A percentile compares a stretch with the other conserved stretches of the same genome.
Evolutionary conservation across 2,113 vertebrate species (phyloP).

Genomic region (Diadophis punctatus): DNA sequence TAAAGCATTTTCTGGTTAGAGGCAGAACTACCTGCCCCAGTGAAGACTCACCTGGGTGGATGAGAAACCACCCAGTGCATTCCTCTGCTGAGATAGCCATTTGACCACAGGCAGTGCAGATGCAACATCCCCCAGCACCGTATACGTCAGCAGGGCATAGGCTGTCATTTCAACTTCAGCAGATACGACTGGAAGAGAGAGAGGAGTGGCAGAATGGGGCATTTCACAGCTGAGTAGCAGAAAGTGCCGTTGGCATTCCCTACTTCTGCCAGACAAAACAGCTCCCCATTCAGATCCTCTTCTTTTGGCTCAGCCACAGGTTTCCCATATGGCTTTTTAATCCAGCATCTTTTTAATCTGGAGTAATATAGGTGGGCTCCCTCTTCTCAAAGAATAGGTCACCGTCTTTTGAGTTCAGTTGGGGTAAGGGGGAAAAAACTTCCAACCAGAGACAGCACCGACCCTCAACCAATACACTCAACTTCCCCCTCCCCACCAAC

Average conservation of each 20-base stretch:
- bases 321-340: not conserved
- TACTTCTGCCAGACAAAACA: not conserved
- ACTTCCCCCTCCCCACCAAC: too few species aligned
- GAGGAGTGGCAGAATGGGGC: not conserved
- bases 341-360: not conserved
- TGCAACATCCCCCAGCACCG: constrained; percentile 82
- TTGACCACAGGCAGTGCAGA: constrained; percentile 88
- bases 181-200: constrained; percentile 77
- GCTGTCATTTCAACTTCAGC: constrained; percentile 94
- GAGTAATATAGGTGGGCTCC: not conserved
- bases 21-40: not conserved
- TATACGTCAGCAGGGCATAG: constrained; percentile 87
- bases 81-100: constrained; percentile 91
- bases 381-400: not conserved
- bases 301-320: not conserved
- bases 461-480: too few species aligned
- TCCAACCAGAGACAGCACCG: too few species aligned
- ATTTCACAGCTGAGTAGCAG: not conserved
- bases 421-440: not conserved
- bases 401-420: not conserved
- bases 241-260: not conserved
- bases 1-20: not conserved
- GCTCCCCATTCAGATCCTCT: not conserved
- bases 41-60: constrained; percentile 81
- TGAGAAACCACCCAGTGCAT: constrained; percentile 88